These are phyloP conservation scores for Hafferia zeledoni DNA, from an alignment of 2,797 vertebrate species.

Conservation along the genomic window DNA sequence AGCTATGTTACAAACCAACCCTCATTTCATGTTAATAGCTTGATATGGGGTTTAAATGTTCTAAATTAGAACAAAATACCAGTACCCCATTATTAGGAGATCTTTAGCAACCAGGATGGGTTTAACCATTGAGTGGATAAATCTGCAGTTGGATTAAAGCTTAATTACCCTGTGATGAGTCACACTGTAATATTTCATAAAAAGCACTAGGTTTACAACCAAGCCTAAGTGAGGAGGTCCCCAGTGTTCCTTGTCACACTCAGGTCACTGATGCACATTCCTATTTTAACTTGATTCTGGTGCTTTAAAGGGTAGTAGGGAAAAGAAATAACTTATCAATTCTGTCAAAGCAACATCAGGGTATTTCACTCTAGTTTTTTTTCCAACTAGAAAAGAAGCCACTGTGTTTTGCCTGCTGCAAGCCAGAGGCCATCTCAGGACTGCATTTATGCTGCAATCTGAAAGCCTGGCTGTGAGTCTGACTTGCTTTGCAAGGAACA, in stretches of 20 bases:
- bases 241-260: background rate
- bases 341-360: background rate
- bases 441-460: background rate
- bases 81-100: background rate
- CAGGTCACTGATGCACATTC: background rate
- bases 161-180: conserved; percentile 36
- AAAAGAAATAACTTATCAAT: background rate
- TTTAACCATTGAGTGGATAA: conserved; percentile 13
- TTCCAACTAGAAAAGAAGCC: background rate
- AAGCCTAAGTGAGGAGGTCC: background rate
- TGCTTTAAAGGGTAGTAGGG: background rate
- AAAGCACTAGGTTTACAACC: background rate
- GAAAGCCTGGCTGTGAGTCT: background rate
- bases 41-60: background rate
- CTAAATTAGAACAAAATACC: background rate
- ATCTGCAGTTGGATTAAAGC: conserved; percentile 34
- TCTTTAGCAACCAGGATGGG: background rate
- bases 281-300: background rate
- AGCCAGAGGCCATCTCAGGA: background rate
- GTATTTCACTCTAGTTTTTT: background rate
- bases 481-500: background rate
- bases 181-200: background rate
- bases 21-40: background rate
- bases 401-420: background rate
- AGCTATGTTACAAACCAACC: background rate